Base-by-base conservation (phyloP, 1,140 invertebrate species). In the Grapholita molesta region DNA sequence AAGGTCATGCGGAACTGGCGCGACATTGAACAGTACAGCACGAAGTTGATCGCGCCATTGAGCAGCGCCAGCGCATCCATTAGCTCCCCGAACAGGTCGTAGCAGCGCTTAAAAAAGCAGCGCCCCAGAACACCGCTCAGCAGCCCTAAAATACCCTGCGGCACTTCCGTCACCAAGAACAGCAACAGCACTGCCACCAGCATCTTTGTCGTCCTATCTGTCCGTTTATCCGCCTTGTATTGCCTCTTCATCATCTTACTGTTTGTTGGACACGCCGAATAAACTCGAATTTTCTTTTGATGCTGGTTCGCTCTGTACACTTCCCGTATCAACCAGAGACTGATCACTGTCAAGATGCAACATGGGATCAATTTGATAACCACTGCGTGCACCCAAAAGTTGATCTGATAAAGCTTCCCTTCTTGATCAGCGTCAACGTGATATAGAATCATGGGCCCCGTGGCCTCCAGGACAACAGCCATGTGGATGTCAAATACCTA, bases 21-120 rank as follows among this genome's bases (percentile, higher is more conserved):
- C 64, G 96, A 98, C 98, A 99, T 99, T 24, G 96, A 95, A 76
- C 98, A 99, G 84, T 99, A 99, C 3, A 99, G 93, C 35, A 99
- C 95, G 84, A 99, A 99, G 84, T 98, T 99, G 64, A 99, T 96
- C 7, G 97, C 96, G 4, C 97, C 97, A 91, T 99, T 99, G 32
- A 99, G 91, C 5, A 99, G 91, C 0, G 98, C 98, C 67, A 99
- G 89, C 8, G 98, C 94, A 85, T 99, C 98, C 96, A 98, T 97
- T 8, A 98, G 79, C 82, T 98, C 97, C 0, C 97, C 97, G 67
- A 98, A 95, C 30, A 95, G 94, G 88, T 94, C 93, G 80, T 97
- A 97, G 83, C 96, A 97, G 32, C 92, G 93, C 32, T 93, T 87
- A 72, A 97, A 96, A 84, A 97, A 96, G 70, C 94, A 94, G 66